Conservation (phyloP, 2,888 invertebrate species). For the Rhamphomyia laevipes region DNA sequence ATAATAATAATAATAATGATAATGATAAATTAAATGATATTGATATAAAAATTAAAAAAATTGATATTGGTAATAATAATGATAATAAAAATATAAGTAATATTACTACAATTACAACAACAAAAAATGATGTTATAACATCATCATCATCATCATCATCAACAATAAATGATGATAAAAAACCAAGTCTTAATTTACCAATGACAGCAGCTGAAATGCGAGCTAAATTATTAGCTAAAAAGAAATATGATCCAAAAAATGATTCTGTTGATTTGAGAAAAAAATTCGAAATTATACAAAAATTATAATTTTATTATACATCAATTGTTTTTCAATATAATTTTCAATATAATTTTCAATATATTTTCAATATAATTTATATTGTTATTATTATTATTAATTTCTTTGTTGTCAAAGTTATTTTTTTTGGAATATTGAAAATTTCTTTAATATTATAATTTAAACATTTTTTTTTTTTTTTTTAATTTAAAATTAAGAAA, state of each 20-base stretch:
- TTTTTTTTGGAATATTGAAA: too few relatives aligned
- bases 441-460: too few relatives aligned
- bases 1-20: not conserved
- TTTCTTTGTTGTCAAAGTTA: too few relatives aligned
- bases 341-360: too few relatives aligned
- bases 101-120: conserved; percentile 5
- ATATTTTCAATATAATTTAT: too few relatives aligned
- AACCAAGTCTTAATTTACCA: conserved; percentile 56
- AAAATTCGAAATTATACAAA: conserved; percentile 89
- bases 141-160: conserved; percentile 10
- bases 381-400: too few relatives aligned
- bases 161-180: conserved; percentile 12
- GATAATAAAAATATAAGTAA: conserved; percentile 3
- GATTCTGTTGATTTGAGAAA: conserved; percentile 81
- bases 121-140: not conserved
- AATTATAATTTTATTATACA: too few relatives aligned
- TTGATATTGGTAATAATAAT: not conserved
- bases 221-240: conserved; percentile 71
- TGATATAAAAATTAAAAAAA: not conserved
- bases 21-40: not conserved
- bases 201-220: conserved; percentile 90
- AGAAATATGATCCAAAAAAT: conserved; percentile 83
- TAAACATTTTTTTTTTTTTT: too few relatives aligned
- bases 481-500: too few relatives aligned
- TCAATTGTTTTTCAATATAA: too few relatives aligned